phyloP scores from a whole-genome alignment of 2,797 vertebrate species.

The Urosaurus nigricauda region DNA sequence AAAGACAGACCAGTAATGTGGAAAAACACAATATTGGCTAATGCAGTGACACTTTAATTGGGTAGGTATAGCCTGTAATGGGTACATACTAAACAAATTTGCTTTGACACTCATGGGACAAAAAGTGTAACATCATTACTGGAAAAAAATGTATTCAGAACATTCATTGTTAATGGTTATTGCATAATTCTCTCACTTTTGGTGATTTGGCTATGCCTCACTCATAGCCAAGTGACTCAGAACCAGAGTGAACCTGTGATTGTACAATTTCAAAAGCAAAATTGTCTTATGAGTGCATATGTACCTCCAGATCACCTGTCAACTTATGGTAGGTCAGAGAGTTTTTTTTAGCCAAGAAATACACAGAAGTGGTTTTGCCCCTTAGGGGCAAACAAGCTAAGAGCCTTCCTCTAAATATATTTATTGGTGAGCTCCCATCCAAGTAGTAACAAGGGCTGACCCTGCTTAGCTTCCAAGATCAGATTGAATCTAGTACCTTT shows the following conservation, averaged over 20 bases:
- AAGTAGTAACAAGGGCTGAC: too few species aligned
- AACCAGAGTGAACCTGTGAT: background rate
- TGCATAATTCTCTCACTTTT: background rate
- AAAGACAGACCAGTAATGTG: background rate
- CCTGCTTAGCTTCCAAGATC: too few species aligned
- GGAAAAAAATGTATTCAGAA: constrained; percentile 35
- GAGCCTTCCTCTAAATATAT: too few species aligned
- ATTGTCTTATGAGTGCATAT: too few species aligned
- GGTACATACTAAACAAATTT: constrained; percentile 1
- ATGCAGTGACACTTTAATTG: constrained; percentile 1
- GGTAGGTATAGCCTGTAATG: background rate
- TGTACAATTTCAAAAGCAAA: background rate
- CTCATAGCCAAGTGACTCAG: constrained; percentile 7
- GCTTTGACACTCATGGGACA: background rate
- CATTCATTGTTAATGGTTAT: constrained; percentile 14
- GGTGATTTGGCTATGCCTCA: constrained; percentile 1
- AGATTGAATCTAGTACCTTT: too few species aligned
- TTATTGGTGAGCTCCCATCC: too few species aligned
- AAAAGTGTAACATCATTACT: background rate
- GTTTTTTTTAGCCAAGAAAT: too few species aligned
- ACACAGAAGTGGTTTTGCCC: too few species aligned
- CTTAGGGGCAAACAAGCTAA: too few species aligned
- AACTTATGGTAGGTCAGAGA: too few species aligned
- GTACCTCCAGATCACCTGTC: too few species aligned
- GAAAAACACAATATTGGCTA: background rate